A percentile compares a stretch with the other conserved stretches of the same genome.
These are phyloP conservation scores for Brachystomella parvula DNA, from an alignment of 1,140 invertebrate species.

Conservation along the genomic window DNA sequence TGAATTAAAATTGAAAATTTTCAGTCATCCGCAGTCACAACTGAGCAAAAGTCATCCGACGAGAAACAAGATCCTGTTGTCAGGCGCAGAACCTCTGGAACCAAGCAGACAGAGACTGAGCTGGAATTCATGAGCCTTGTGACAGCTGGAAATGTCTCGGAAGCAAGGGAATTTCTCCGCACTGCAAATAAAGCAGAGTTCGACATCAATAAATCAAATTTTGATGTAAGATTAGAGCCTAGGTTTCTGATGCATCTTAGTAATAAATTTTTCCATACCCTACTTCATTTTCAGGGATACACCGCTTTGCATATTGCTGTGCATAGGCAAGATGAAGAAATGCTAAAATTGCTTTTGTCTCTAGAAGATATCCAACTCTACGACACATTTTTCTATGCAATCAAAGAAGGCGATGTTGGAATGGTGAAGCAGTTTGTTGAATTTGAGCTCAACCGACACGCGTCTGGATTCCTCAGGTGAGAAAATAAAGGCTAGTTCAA, in stretches of 20 bases:
- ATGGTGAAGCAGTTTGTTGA: slow-evolving; percentile 9
- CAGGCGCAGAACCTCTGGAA: too few relatives aligned
- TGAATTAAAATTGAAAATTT: not conserved
- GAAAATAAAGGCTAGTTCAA: not conserved
- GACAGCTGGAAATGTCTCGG: slow-evolving; percentile 5
- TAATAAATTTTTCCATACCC: not conserved
- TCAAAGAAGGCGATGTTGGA: slow-evolving; percentile 11
- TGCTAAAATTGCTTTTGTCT: slow-evolving; percentile 11
- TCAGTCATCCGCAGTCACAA: not conserved
- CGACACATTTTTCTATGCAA: slow-evolving; percentile 19
- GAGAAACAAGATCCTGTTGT: not conserved
- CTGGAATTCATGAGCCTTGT: slow-evolving; percentile 13
- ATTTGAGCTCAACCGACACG: not conserved
- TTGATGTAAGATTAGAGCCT: slow-evolving; percentile 2
- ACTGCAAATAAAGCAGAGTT: not conserved
- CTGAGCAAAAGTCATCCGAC: not conserved
- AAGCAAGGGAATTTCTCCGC: not conserved
- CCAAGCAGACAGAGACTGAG: not conserved
- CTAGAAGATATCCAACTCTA: slow-evolving; percentile 5
- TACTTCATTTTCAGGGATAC: slow-evolving; percentile 7
- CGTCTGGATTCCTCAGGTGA: too few relatives aligned
- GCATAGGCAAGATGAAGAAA: slow-evolving; percentile 19
- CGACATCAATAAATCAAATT: slow-evolving; percentile 19
- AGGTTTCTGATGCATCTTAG: too few relatives aligned
- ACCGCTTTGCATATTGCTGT: slow-evolving; percentile 16